Conservation (phyloP, 2,113 vertebrate genomes). For the Brachionichthys hirsutus region DNA sequence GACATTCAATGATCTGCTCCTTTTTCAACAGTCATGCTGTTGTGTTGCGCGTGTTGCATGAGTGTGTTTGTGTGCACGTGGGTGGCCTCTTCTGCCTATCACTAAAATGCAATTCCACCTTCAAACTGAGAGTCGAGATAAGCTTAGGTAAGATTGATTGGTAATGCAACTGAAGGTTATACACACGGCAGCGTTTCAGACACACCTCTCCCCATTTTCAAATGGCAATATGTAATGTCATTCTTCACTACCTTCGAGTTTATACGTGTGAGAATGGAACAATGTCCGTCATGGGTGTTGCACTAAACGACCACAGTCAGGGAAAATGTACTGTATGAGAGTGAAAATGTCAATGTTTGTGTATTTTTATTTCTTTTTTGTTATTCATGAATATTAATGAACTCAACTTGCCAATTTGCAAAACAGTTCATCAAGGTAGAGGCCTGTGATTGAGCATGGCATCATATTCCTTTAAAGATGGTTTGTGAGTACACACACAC, state of each 20-base stretch:
- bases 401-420: too few species aligned
- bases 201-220: slow-evolving; percentile 36
- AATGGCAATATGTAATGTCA: slow-evolving; percentile 44
- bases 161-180: slow-evolving; percentile 44
- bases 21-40: slow-evolving; percentile 29
- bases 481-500: too few species aligned
- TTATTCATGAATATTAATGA: too few species aligned
- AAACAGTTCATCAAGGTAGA: too few species aligned
- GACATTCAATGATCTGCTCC: slow-evolving; percentile 51
- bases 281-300: neutral
- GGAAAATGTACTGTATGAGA: neutral
- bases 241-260: slow-evolving; percentile 45
- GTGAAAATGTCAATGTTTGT: neutral
- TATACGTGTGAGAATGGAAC: slow-evolving; percentile 24
- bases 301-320: neutral
- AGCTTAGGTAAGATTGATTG: slow-evolving; percentile 54
- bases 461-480: too few species aligned
- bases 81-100: slow-evolving; percentile 22
- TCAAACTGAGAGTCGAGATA: slow-evolving; percentile 43
- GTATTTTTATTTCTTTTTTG: too few species aligned
- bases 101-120: slow-evolving; percentile 43
- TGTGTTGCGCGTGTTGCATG: neutral
- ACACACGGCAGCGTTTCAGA: slow-evolving; percentile 39
- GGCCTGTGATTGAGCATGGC: too few species aligned
- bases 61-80: neutral